phyloP scores from a whole-genome alignment of 1,140 invertebrate genomes.

The Meloidogyne floridensis region DNA sequence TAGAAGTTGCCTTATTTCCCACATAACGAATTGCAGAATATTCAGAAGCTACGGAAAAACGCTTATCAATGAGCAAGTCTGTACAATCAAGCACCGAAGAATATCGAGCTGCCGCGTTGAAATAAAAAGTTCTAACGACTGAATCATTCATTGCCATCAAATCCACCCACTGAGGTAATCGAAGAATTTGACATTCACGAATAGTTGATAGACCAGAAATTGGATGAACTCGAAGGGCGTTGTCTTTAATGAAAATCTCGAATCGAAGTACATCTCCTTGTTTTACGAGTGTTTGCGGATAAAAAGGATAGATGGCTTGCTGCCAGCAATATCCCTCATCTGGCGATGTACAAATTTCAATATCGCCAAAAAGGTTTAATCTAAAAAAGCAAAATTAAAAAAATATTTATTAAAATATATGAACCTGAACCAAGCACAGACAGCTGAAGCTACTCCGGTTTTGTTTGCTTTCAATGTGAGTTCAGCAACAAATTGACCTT shows the following conservation, averaged over 20 bases:
- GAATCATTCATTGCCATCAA: constrained; percentile 35
- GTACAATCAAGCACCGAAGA: constrained; percentile 33
- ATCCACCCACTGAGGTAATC: constrained; percentile 24
- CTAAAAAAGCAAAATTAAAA: constrained; percentile 3
- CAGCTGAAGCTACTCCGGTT: constrained; percentile 23
- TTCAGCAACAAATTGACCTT: constrained; percentile 34
- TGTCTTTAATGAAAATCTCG: constrained; percentile 35
- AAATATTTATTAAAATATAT: background rate
- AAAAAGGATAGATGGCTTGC: constrained; percentile 44
- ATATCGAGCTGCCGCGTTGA: constrained; percentile 3
- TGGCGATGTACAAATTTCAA: constrained; percentile 39
- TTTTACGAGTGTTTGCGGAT: constrained; percentile 19
- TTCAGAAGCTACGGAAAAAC: constrained; percentile 21
- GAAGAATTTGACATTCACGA: constrained; percentile 18
- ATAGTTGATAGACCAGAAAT: background rate
- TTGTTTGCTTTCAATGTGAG: constrained; percentile 23
- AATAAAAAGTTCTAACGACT: constrained; percentile 25
- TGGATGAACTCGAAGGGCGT: constrained; percentile 32
- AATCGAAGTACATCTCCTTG: constrained; percentile 33
- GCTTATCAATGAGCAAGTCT: constrained; percentile 28
- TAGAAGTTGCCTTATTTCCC: constrained; percentile 24
- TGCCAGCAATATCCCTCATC: constrained; percentile 39
- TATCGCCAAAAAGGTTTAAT: constrained; percentile 31
- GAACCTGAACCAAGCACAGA: constrained; percentile 35
- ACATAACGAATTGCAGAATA: constrained; percentile 38